Percentiles rank a stretch among this genome's conserved stretches.
Conservation (phyloP, 92 coral and sea anemone genomes). For the Chrysogorgia sp. region DNA sequence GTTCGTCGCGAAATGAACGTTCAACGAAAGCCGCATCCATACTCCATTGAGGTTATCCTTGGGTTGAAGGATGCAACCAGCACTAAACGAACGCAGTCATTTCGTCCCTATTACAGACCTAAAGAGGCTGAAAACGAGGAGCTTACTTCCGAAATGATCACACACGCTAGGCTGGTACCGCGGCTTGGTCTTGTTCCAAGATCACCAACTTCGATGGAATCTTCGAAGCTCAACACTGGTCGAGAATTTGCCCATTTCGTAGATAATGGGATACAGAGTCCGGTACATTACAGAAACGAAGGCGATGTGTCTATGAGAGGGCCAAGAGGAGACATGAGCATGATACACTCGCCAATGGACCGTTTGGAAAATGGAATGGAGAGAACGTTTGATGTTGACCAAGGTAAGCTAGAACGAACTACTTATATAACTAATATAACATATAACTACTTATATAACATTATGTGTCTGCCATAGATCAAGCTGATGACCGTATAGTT, state of each 20-base stretch:
- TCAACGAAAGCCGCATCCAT: conserved; percentile 86
- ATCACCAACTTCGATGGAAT: not conserved
- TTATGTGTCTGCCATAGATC: no score
- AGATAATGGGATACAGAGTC: not conserved
- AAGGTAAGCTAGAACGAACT: not conserved
- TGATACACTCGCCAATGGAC: not conserved
- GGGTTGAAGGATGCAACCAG: conserved; percentile 83
- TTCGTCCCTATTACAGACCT: conserved; percentile 31
- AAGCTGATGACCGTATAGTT: no score
- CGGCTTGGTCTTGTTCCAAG: conserved; percentile 41
- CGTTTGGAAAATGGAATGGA: not conserved
- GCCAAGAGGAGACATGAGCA: not conserved
- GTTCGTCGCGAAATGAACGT: conserved; percentile 46
- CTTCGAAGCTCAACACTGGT: not conserved
- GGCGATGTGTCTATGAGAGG: not conserved
- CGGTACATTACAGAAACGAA: not conserved
- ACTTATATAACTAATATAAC: not conserved
- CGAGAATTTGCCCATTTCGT: not conserved
- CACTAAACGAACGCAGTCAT: conserved; percentile 27
- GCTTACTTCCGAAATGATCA: not conserved
- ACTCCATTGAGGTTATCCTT: conserved; percentile 92
- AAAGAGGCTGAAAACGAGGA: not conserved
- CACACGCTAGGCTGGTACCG: conserved; percentile 21
- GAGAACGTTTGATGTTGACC: not conserved
- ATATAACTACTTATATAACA: no score